Percentiles rank a stretch among this genome's conserved stretches.
Conservation (phyloP, 2,797 vertebrate species). For the Sebastes matsubarae region DNA sequence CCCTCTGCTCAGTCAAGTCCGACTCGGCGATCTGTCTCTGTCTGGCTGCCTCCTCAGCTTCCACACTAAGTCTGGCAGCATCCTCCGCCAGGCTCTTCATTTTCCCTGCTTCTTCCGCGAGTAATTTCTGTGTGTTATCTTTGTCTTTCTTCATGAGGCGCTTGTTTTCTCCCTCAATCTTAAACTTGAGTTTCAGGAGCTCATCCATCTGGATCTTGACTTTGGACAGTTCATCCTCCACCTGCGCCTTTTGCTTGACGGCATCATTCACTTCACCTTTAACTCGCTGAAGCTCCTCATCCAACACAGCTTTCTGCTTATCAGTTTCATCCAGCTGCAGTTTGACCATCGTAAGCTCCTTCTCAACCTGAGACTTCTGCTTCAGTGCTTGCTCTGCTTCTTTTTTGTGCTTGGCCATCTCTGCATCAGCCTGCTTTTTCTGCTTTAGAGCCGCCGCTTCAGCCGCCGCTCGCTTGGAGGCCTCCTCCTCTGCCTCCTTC, state of each 20-base stretch:
- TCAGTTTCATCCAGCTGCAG: conserved; percentile 92
- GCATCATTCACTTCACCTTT: conserved; percentile 91
- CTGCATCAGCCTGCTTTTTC: conserved; percentile 89
- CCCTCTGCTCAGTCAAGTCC: conserved; percentile 89
- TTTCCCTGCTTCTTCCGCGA: conserved; percentile 92
- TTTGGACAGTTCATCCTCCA: conserved; percentile 91
- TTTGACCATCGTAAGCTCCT: conserved; percentile 88
- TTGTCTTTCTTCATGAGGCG: conserved; percentile 89
- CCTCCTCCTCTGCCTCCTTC: conserved; percentile 92
- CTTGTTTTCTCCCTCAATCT: conserved; percentile 92
- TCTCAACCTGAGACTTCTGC: conserved; percentile 93
- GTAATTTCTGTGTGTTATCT: conserved; percentile 89
- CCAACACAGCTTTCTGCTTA: conserved; percentile 90
- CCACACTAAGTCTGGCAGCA: conserved; percentile 88
- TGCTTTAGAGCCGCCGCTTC: conserved; percentile 90
- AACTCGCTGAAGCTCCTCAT: conserved; percentile 92
- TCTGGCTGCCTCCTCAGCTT: conserved; percentile 91
- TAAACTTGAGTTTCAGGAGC: conserved; percentile 89
- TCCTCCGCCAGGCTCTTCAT: conserved; percentile 95
- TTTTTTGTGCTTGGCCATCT: conserved; percentile 95
- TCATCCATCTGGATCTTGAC: conserved; percentile 94
- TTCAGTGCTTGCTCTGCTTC: conserved; percentile 90
- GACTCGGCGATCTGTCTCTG: conserved; percentile 89
- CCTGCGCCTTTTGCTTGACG: conserved; percentile 88
- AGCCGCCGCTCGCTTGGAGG: conserved; percentile 84